Base-by-base conservation (phyloP, 1,140 invertebrate genomes). In the Drosophila athabasca region DNA sequence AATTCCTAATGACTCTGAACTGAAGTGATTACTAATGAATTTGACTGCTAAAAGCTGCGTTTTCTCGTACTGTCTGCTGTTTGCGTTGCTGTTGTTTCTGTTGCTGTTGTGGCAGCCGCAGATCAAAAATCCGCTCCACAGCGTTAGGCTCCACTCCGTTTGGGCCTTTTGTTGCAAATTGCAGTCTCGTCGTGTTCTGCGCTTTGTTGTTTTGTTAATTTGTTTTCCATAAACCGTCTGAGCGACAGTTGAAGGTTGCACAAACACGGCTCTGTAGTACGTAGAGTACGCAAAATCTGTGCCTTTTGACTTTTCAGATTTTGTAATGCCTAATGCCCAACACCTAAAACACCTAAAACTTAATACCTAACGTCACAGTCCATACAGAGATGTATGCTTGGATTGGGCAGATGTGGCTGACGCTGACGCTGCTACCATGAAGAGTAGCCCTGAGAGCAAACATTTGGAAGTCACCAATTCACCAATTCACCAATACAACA, bases 21-120 rank as follows among this genome's bases (percentile, higher is more conserved):
- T 87, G 78, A 87, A 85, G 82, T 87, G 78, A 78, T 88, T 83
- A 83, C 83, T 88, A 88, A 88, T 88, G 82, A 87, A 83, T 79
- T 88, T 68, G 52, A 75, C 60, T 51, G 54, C 52, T 85, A 64
- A 85, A 81, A 87, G 81, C 70, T 59, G 71, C n/a, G 8, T 43
- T 8, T 24, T 11, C 41, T 7, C 15, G 15, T 35, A 29, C 11
- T 29, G 19, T 45, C 24, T 22, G 6, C 41, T 64, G 5, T 49
- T 65, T 70, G 65, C 69, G 69, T 31, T 45, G 65, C 67, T 76
- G 50, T 39, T 53, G 51, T 50, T 55, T 52, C 11, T 59, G 48
- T 69, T 65, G 55, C 39, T 61, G 17, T 58, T 75, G 57, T 53
- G 41, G 58, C 17, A 55, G 70, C 70, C 59, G 71, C 71, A 80